Conservation (phyloP, 2,113 vertebrate species). For the Eleginops maclovinus region DNA sequence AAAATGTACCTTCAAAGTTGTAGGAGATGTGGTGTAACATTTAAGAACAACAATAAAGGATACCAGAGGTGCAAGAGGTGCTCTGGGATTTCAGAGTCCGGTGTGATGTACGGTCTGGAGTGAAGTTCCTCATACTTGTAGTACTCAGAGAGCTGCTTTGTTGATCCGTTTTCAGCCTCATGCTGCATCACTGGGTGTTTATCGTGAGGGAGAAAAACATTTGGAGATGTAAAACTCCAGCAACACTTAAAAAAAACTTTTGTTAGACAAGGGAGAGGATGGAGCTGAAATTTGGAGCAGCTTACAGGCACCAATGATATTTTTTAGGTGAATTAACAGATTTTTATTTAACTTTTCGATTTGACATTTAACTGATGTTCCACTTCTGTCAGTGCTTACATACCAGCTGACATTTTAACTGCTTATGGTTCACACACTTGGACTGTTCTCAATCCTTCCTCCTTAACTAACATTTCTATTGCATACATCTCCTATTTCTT, state of each 20-base stretch:
- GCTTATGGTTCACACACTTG: too few species aligned
- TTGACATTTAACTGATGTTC: background rate
- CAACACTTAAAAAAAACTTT: background rate
- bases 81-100: slow-evolving; percentile 82
- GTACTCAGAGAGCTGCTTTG: slow-evolving; percentile 73
- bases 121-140: slow-evolving; percentile 85
- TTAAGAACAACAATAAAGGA: slow-evolving; percentile 81
- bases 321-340: background rate
- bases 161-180: slow-evolving; percentile 7
- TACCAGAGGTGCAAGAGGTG: slow-evolving; percentile 90
- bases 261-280: background rate
- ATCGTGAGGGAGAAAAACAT: background rate
- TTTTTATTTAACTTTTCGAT: background rate
- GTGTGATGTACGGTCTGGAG: slow-evolving; percentile 84
- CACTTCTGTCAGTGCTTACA: background rate
- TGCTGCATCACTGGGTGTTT: background rate
- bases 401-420: too few species aligned
- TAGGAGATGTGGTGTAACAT: background rate
- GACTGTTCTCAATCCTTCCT: too few species aligned
- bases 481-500: too few species aligned
- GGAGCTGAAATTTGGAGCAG: background rate
- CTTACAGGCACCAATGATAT: background rate
- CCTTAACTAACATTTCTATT: too few species aligned
- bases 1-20: background rate
- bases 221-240: background rate